Evolutionary conservation across 1,140 invertebrate genomes (phyloP), one percentile per base, ranked within the genome.

Genomic region (Nasonia vitripennis): DNA sequence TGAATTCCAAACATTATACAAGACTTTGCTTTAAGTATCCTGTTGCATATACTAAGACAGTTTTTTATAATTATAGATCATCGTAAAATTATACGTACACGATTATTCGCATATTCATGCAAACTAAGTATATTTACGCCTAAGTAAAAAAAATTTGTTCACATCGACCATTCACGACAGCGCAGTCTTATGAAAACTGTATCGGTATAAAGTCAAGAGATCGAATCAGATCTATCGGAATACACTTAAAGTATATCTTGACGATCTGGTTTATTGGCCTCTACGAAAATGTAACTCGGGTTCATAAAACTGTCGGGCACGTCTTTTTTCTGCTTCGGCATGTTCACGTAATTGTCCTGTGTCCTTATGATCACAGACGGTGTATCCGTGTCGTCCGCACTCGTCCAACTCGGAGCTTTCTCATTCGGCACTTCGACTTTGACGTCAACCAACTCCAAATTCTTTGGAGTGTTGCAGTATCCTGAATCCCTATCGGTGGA

Each of bases 311-410:
- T 91, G 48, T 91, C 90, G 1, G 90, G 90, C 55, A 89, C 67
- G 23, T 94, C 94, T 20, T 92, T 93, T 87, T 95, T 95, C 74
- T 94, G 91, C 70, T 91, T 90, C 0, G 94, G 93, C 91, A 96
- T 95, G 88, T 95, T 95, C 7, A 95, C 92, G 86, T 96, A 96
- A 90, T 95, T 95, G 84, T 95, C 93, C 74, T 80, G 80, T 6
- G 78, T 86, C 41, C 70, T 86, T 27, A 31, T 75, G 62, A 87
- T 78, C 1, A 70, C 20, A 1, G 73, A 31, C 27, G 74, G 17
- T 51, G 55, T 71, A 41, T 88, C 83, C 12, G 67, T 31, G 17
- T 79, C 78, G 31, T 73, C 67, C 1, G 70, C 41, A 23, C 41
- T 68, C 4, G 7, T 55, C 81, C 85, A 84, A 77, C 68, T 80